phyloP scores from a whole-genome alignment of 2,888 invertebrate species.

The Dynastes grantii region DNA sequence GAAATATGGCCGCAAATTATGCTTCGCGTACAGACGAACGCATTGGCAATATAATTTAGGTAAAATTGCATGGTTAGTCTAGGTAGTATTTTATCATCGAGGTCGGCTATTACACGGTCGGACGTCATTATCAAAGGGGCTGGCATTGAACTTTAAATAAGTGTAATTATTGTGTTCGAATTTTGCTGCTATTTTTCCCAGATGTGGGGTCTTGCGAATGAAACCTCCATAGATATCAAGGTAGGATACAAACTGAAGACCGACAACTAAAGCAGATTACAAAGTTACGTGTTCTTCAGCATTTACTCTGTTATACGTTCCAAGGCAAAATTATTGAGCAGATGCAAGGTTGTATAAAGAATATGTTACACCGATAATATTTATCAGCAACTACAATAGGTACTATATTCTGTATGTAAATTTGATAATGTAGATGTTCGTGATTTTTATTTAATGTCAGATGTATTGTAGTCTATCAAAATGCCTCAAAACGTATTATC shows the following conservation, averaged over 20 bases:
- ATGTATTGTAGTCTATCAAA: too few species aligned
- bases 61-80: slow-evolving; percentile 49
- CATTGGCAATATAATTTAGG: slow-evolving; percentile 50
- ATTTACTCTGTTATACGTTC: not conserved
- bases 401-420: too few species aligned
- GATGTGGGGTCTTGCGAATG: slow-evolving; percentile 33
- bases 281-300: not conserved
- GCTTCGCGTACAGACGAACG: slow-evolving; percentile 37
- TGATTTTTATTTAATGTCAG: too few species aligned
- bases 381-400: too few species aligned
- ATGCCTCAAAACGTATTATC: too few species aligned
- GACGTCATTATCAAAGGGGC: slow-evolving; percentile 50
- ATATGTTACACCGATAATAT: too few species aligned
- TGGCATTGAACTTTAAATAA: slow-evolving; percentile 44
- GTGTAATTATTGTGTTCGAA: slow-evolving; percentile 42
- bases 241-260: not conserved
- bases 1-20: slow-evolving; percentile 52
- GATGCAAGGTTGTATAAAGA: too few species aligned
- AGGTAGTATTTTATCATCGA: slow-evolving; percentile 41
- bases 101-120: slow-evolving; percentile 39
- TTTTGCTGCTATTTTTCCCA: slow-evolving; percentile 38
- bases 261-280: not conserved
- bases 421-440: too few species aligned
- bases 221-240: slow-evolving; percentile 1
- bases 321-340: too few species aligned